Evolutionary conservation across 2,888 invertebrate genomes (phyloP), one percentile per base, ranked within the genome.

Genomic region (Oligia fasciuncula): DNA sequence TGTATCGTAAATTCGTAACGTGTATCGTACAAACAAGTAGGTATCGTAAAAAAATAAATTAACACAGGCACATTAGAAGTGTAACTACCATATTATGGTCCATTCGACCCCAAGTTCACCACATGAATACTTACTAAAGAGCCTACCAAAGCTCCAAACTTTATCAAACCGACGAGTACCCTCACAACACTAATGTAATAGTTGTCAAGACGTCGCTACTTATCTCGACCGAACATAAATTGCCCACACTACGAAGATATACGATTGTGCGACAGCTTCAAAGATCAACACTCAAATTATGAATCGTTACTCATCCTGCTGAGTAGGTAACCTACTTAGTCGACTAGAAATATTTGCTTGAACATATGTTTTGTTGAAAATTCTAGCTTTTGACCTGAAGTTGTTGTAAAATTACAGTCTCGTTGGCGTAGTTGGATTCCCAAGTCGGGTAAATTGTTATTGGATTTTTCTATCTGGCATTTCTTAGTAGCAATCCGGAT

Each of bases 241-340:
- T 68, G 54, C 51, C 46, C 46, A 3, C 72, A 40, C 73, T 19
- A 73, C 66, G n/a, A 73, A 73, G 68, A 80, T 65, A 51, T 71
- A 84, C 62, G 51, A 67, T 35, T 35, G 70, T n/a, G 43, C 19
- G 72, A 35, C 40, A 43, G 76, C 60, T 57, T 69, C 62, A 29
- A n/a, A 54, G 70, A 68, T 74, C 49, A 72, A 74, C 76, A 66
- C 51, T 68, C 81, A 68, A 77, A 72, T 77, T 74, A 74, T 75
- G 51, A 74, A 74, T 49, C 72, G 57, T 11, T 9, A 29, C 29
- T 76, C 73, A 79, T 79, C 69, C 62, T n/a, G 14, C 40, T 69
- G 74, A 69, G 51, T 54, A 43, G 13, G 49, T 49, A 14, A 14
- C 49, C 49, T 51, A 63, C 43, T 54, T 54, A 40, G 2, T 23